Evolutionary conservation across 2,797 vertebrate species (phyloP).

Genomic region (Microchirus variegatus): DNA sequence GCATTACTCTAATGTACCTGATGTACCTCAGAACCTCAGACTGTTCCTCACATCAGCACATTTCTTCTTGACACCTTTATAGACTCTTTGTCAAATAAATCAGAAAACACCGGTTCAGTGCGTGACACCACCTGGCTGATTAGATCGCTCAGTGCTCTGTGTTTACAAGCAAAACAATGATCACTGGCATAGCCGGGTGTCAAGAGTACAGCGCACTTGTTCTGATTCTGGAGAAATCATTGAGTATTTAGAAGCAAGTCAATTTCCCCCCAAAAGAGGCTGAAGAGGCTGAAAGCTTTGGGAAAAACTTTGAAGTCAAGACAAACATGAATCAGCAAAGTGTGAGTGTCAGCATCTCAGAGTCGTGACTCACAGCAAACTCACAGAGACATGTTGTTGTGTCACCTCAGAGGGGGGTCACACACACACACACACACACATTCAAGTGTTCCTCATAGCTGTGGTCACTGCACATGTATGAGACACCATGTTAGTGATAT

Average conservation of each 20-base stretch:
- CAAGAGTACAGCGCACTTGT: background rate
- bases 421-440: slow-evolving; percentile 22
- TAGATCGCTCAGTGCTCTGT: background rate
- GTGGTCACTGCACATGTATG: too few species aligned
- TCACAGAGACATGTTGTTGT: slow-evolving; percentile 21
- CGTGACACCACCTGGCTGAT: background rate
- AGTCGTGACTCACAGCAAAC: slow-evolving; percentile 23
- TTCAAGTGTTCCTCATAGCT: too few species aligned
- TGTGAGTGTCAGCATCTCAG: slow-evolving; percentile 22
- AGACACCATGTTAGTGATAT: too few species aligned
- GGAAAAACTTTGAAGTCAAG: background rate
- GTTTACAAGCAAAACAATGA: background rate
- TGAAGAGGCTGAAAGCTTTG: background rate
- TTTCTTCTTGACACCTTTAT: slow-evolving; percentile 6
- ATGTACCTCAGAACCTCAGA: too few species aligned
- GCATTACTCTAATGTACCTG: slow-evolving; percentile 21
- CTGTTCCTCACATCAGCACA: slow-evolving; percentile 8
- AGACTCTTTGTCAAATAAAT: slow-evolving; percentile 12
- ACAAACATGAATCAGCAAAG: slow-evolving; percentile 9
- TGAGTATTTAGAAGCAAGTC: too few species aligned
- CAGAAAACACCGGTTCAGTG: slow-evolving; percentile 1
- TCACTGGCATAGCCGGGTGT: background rate
- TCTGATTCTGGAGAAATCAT: background rate
- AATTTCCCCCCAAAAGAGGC: too few species aligned
- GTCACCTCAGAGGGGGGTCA: slow-evolving; percentile 17